These are phyloP conservation scores for Amorpha juglandis DNA, from an alignment of 2,888 invertebrate species.

Conservation along the genomic window DNA sequence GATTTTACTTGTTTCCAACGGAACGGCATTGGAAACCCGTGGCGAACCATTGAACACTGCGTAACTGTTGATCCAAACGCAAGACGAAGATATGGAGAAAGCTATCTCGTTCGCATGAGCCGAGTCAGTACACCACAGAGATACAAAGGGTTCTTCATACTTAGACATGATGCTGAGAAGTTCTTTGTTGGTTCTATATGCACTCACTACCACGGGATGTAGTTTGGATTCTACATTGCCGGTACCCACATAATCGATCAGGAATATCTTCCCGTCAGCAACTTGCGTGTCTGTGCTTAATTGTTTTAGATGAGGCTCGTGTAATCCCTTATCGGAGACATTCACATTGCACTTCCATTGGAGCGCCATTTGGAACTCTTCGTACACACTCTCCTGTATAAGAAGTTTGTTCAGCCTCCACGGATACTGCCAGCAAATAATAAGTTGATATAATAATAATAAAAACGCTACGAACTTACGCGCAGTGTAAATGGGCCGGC, in stretches of 20 bases:
- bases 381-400: slow-evolving; percentile 59
- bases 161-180: slow-evolving; percentile 48
- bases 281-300: slow-evolving; percentile 30
- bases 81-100: slow-evolving; percentile 31
- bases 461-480: no score
- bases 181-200: slow-evolving; percentile 64
- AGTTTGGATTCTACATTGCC: neutral
- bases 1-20: neutral
- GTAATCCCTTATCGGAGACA: slow-evolving; percentile 3
- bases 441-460: slow-evolving; percentile 13
- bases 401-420: slow-evolving; percentile 55
- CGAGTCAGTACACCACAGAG: slow-evolving; percentile 59
- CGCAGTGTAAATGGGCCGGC: no score
- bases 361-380: slow-evolving; percentile 49
- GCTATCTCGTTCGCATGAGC: slow-evolving; percentile 61
- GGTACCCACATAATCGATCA: slow-evolving; percentile 43
- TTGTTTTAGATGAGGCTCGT: slow-evolving; percentile 29
- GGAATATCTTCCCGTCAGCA: slow-evolving; percentile 34
- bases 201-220: slow-evolving; percentile 45
- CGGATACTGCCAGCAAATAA: slow-evolving; percentile 47
- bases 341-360: slow-evolving; percentile 46
- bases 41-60: slow-evolving; percentile 53
- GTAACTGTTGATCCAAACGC: slow-evolving; percentile 61
- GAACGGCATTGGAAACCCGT: slow-evolving; percentile 33
- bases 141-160: slow-evolving; percentile 41